Evolutionary conservation across 2,797 vertebrate genomes (phyloP).

Genomic region (Glyptemys insculpta): DNA sequence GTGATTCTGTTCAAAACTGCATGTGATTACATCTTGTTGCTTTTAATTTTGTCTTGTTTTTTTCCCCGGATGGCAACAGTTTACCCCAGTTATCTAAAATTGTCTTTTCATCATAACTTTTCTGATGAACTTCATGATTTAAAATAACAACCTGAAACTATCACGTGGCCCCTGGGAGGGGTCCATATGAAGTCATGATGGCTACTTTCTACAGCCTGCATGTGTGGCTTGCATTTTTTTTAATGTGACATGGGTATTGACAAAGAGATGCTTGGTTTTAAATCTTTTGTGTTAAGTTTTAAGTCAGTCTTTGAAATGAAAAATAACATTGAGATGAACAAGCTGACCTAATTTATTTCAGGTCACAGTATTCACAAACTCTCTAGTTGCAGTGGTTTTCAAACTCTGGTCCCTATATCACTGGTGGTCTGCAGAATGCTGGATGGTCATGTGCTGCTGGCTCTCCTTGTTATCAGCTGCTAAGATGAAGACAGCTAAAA

Average conservation of each 20-base stretch:
- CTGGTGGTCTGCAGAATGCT: neutral
- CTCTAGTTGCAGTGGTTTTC: neutral
- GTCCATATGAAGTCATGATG: rapidly evolving
- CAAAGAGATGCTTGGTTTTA: neutral
- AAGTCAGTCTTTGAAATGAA: neutral
- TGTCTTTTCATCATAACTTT: neutral
- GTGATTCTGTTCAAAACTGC: neutral
- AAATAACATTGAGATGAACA: neutral
- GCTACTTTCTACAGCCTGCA: neutral
- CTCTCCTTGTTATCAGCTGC: neutral
- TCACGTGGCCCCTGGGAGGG: neutral
- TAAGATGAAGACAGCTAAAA: neutral
- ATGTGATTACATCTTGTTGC: neutral
- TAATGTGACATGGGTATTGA: neutral
- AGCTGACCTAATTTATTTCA: neutral
- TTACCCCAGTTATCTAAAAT: neutral
- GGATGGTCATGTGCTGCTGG: neutral
- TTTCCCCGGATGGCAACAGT: neutral
- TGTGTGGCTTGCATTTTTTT: neutral
- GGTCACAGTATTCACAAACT: rapidly evolving
- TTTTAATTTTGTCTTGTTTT: neutral
- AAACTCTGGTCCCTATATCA: neutral
- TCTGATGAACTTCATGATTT: neutral
- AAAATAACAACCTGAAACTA: neutral
- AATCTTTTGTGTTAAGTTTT: neutral